Percentiles rank a stretch among this genome's conserved stretches.
phyloP scores from a whole-genome alignment of 2,888 invertebrate genomes.

The Tipula confusa region DNA sequence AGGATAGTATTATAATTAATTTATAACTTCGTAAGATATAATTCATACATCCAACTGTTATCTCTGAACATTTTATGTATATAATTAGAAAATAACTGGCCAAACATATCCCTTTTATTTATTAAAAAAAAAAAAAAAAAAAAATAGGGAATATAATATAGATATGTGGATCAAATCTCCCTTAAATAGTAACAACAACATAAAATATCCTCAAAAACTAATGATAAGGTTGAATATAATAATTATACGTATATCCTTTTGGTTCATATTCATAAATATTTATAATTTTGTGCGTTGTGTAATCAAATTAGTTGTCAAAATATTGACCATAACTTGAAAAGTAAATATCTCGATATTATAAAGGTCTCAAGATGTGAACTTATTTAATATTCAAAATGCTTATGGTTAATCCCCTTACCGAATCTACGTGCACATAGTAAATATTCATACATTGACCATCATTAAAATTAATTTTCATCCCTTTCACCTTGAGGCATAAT shows the following conservation, averaged over 20 bases:
- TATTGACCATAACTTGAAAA: background rate
- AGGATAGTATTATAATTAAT: background rate
- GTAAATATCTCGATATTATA: background rate
- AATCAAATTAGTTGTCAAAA: background rate
- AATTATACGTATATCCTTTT: background rate
- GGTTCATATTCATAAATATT: background rate
- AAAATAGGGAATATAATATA: background rate
- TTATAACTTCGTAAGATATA: background rate
- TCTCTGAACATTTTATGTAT: background rate
- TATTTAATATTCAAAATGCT: background rate
- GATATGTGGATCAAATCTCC: background rate
- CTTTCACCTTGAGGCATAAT: background rate
- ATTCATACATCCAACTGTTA: background rate
- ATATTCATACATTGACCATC: background rate
- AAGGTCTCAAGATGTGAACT: background rate
- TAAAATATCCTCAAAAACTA: background rate
- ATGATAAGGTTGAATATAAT: background rate
- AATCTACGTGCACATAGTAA: too few species aligned
- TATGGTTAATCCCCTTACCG: background rate
- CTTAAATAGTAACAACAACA: background rate
- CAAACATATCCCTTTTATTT: background rate
- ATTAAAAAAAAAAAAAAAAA: too few species aligned
- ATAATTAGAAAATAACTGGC: background rate
- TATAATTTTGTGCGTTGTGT: background rate
- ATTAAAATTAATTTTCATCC: background rate